Conservation (phyloP, 2,888 invertebrate species). For the Aplocera efformata region DNA sequence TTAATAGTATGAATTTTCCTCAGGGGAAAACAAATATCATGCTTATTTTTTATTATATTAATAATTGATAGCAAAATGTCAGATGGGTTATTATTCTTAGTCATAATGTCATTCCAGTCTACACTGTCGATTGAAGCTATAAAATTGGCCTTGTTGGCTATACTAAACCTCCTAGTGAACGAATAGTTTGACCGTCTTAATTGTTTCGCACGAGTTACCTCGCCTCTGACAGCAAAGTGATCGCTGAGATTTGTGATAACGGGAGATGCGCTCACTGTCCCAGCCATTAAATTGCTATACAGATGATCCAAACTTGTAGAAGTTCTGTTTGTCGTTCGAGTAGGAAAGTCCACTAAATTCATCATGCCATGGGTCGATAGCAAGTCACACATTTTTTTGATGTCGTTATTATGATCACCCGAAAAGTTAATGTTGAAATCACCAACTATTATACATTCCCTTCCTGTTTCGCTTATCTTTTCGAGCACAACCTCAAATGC, state of each 20-base stretch:
- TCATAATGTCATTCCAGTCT: slow-evolving; percentile 3
- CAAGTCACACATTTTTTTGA: slow-evolving; percentile 1
- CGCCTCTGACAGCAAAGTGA: slow-evolving; percentile 1
- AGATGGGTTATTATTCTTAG: too few species aligned
- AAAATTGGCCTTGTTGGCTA: neutral
- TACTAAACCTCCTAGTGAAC: neutral
- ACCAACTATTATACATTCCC: slow-evolving; percentile 5
- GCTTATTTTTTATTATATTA: neutral
- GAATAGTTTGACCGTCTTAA: neutral
- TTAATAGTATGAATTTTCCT: neutral
- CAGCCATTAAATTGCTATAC: slow-evolving; percentile 1
- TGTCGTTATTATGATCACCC: neutral
- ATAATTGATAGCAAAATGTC: neutral
- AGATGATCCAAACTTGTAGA: slow-evolving; percentile 6
- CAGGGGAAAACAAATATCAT: too few species aligned
- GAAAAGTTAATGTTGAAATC: slow-evolving; percentile 6
- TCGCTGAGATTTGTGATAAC: slow-evolving; percentile 7
- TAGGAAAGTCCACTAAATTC: slow-evolving; percentile 8
- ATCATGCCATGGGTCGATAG: slow-evolving; percentile 1
- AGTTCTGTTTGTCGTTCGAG: neutral
- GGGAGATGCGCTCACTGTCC: neutral
- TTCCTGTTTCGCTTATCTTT: slow-evolving; percentile 2
- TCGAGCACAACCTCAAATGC: neutral
- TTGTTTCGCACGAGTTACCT: neutral
- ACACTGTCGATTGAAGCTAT: slow-evolving; percentile 1